Evolutionary conservation across 2,888 invertebrate species (phyloP).

Genomic region (Mythimna ferrago): DNA sequence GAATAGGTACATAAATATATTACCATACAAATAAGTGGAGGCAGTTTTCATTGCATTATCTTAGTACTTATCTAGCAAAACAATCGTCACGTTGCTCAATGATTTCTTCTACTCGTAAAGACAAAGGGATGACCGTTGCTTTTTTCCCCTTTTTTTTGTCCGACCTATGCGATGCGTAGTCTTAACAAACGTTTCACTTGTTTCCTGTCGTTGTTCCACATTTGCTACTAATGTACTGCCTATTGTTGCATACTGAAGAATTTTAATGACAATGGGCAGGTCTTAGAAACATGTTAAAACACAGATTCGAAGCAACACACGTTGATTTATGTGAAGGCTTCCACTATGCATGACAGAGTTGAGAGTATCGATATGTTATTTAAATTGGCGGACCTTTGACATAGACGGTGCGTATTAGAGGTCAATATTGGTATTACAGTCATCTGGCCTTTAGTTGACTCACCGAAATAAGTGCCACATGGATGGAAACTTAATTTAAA

Average conservation of each 20-base stretch:
- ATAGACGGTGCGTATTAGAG: constrained; percentile 31
- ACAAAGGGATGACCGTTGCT: constrained; percentile 80
- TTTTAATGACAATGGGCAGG: constrained; percentile 62
- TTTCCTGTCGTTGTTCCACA: constrained; percentile 79
- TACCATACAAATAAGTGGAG: constrained; percentile 56
- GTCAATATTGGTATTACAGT: constrained; percentile 31
- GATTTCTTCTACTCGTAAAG: constrained; percentile 71
- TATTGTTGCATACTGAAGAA: constrained; percentile 70
- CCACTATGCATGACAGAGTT: constrained; percentile 19
- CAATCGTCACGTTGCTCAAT: constrained; percentile 77
- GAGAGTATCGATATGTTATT: constrained; percentile 40
- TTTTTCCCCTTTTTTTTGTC: constrained; percentile 76
- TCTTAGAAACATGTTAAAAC: constrained; percentile 60
- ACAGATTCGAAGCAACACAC: constrained; percentile 35
- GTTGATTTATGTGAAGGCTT: constrained; percentile 39
- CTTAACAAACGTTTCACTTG: constrained; percentile 76
- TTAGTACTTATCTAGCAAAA: constrained; percentile 68
- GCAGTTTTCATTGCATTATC: constrained; percentile 61
- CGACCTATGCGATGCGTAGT: constrained; percentile 73
- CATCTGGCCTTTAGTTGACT: constrained; percentile 41
- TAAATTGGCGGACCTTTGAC: constrained; percentile 49
- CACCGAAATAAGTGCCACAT: constrained; percentile 33
- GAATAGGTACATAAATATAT: constrained; percentile 43
- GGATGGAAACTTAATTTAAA: constrained; percentile 33
- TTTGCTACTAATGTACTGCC: constrained; percentile 72